A percentile compares a stretch with the other conserved stretches of the same genome.
Evolutionary conservation across 2,888 invertebrate genomes (phyloP).

Genomic region (Andricus quercusramuli): DNA sequence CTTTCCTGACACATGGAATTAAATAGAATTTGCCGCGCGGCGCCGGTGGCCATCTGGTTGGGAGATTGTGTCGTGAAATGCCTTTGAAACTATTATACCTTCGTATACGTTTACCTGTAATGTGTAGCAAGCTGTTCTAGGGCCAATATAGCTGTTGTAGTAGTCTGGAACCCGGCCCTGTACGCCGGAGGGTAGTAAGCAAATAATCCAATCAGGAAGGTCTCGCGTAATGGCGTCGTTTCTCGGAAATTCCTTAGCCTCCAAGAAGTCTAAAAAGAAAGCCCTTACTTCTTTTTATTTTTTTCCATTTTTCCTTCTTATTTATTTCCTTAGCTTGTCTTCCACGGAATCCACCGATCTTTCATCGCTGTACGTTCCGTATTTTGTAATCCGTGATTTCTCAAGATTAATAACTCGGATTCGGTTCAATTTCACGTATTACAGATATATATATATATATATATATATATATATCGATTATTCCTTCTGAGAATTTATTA

Average conservation of each 20-base stretch:
- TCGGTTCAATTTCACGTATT: constrained; percentile 18
- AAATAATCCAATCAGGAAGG: constrained; percentile 70
- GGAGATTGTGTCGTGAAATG: constrained; percentile 61
- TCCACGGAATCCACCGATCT: constrained; percentile 42
- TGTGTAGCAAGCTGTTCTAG: constrained; percentile 16
- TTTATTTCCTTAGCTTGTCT: constrained; percentile 42
- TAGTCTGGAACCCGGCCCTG: constrained; percentile 52
- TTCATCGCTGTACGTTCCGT: constrained; percentile 30
- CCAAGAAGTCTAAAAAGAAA: constrained; percentile 27
- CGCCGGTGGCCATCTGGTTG: constrained; percentile 18
- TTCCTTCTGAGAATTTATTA: constrained; percentile 10
- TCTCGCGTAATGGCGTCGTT: constrained; percentile 43
- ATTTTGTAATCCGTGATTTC: constrained; percentile 48
- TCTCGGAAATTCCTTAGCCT: constrained; percentile 52
- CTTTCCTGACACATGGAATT: not conserved
- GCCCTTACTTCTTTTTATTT: constrained; percentile 14
- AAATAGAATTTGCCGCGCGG: not conserved
- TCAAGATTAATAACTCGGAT: constrained; percentile 46
- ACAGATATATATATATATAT: no score
- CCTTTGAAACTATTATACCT: constrained; percentile 55
- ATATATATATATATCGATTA: not conserved
- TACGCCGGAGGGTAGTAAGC: constrained; percentile 60
- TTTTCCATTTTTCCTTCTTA: constrained; percentile 30
- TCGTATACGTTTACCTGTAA: constrained; percentile 50
- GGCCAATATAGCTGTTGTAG: constrained; percentile 47